Evolutionary conservation across 2,888 invertebrate genomes (phyloP).

Genomic region (Nemurella pictetii): DNA sequence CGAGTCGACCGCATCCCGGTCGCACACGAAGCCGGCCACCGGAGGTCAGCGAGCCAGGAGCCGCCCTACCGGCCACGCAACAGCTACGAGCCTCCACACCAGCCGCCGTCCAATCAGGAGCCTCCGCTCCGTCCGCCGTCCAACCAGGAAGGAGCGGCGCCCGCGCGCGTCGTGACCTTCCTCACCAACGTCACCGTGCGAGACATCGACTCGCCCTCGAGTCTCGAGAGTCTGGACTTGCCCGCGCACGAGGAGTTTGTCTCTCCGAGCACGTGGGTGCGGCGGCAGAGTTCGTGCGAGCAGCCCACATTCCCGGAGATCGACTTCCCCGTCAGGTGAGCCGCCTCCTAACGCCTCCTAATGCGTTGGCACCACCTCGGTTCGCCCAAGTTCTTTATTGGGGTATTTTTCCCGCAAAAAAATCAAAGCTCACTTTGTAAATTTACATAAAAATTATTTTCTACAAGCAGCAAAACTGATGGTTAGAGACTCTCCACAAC

Average conservation of each 20-base stretch:
- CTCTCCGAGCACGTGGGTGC: constrained; percentile 1
- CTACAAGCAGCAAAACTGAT: too few relatives aligned
- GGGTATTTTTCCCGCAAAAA: too few relatives aligned
- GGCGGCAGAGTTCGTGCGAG: constrained; percentile 32
- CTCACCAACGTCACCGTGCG: neutral
- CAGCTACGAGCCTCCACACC: neutral
- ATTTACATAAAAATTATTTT: too few relatives aligned
- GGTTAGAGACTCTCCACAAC: too few relatives aligned
- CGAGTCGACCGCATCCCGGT: too few relatives aligned
- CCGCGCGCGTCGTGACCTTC: neutral
- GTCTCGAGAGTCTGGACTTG: constrained; percentile 12
- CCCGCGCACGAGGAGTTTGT: neutral
- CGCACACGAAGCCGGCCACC: too few relatives aligned
- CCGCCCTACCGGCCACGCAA: too few relatives aligned
- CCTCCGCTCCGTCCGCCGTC: neutral
- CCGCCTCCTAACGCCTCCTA: too few relatives aligned
- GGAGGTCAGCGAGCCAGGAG: too few relatives aligned
- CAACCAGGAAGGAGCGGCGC: neutral
- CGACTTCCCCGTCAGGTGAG: constrained; percentile 45
- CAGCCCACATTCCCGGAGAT: constrained; percentile 41
- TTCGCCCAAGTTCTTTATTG: too few relatives aligned
- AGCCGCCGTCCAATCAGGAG: neutral
- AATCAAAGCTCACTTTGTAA: too few relatives aligned
- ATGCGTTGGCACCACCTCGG: too few relatives aligned
- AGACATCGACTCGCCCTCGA: neutral